These are phyloP conservation scores for Eupithecia insigniata DNA, from an alignment of 2,888 invertebrate genomes.

Conservation along the genomic window DNA sequence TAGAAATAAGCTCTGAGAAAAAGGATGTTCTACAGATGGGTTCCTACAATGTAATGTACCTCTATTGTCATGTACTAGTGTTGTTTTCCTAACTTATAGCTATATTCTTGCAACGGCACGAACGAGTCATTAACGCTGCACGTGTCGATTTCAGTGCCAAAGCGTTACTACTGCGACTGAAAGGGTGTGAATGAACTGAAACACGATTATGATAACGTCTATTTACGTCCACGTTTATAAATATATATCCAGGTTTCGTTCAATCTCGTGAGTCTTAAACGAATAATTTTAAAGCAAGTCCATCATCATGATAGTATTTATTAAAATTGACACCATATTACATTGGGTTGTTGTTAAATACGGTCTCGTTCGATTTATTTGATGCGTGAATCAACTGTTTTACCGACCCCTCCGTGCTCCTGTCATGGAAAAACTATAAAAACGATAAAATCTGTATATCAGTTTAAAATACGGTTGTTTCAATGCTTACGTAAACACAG, in stretches of 20 bases:
- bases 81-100: neutral
- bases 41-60: neutral
- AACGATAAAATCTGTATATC: too few species aligned
- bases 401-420: too few species aligned
- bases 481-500: too few species aligned
- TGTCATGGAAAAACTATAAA: too few species aligned
- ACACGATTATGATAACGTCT: slow-evolving; percentile 12
- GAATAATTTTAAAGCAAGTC: neutral
- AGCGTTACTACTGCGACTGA: neutral
- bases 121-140: neutral
- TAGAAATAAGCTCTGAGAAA: neutral
- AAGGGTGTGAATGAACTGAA: slow-evolving; percentile 20
- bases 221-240: slow-evolving; percentile 12
- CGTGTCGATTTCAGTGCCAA: slow-evolving; percentile 25
- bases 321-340: neutral
- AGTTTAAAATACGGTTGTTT: too few species aligned
- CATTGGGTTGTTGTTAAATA: neutral
- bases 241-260: neutral
- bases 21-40: neutral
- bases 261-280: neutral
- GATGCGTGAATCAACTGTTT: too few species aligned
- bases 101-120: neutral
- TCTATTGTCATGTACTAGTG: neutral
- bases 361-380: neutral
- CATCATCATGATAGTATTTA: neutral